Evolutionary conservation across 2,888 invertebrate species (phyloP).

Genomic region (Melanostoma scalare): DNA sequence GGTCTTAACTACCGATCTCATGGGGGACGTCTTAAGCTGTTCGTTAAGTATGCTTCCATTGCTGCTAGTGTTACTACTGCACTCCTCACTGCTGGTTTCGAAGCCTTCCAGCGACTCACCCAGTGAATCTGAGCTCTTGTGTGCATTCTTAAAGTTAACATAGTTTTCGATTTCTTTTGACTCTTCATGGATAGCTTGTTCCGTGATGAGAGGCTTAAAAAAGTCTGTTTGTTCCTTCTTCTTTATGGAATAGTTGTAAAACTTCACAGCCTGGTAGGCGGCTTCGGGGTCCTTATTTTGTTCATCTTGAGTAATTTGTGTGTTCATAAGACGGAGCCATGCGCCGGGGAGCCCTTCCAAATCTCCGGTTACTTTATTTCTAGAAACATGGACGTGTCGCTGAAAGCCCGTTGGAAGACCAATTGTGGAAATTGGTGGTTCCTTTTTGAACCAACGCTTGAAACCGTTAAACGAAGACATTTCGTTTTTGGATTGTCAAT

Average conservation of each 20-base stretch:
- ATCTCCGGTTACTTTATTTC: constrained; percentile 91
- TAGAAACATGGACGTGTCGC: constrained; percentile 93
- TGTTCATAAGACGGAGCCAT: constrained; percentile 90
- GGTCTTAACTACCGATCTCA: constrained; percentile 48
- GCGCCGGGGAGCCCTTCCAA: constrained; percentile 93
- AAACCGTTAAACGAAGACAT: constrained; percentile 80
- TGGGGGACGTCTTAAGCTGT: constrained; percentile 52
- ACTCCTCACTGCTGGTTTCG: constrained; percentile 83
- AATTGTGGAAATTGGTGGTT: constrained; percentile 81
- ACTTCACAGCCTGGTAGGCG: constrained; percentile 94
- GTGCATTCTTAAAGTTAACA: constrained; percentile 88
- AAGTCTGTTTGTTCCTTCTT: constrained; percentile 88
- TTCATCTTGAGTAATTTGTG: constrained; percentile 92
- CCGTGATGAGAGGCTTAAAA: constrained; percentile 92
- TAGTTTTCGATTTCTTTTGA: constrained; percentile 91
- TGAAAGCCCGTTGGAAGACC: constrained; percentile 93
- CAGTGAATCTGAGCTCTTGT: constrained; percentile 85
- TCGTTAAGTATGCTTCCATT: constrained; percentile 72
- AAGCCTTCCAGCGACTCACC: constrained; percentile 82
- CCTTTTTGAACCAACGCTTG: constrained; percentile 81
- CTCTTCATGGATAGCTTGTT: constrained; percentile 91
- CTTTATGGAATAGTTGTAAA: constrained; percentile 93
- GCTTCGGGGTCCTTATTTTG: constrained; percentile 95
- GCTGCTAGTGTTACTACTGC: constrained; percentile 77
- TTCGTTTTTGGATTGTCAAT: constrained; percentile 28